Percentiles rank a stretch among this genome's conserved stretches.
phyloP scores from a whole-genome alignment of 2,113 vertebrate species.

The Ceyx cyanopectus region DNA sequence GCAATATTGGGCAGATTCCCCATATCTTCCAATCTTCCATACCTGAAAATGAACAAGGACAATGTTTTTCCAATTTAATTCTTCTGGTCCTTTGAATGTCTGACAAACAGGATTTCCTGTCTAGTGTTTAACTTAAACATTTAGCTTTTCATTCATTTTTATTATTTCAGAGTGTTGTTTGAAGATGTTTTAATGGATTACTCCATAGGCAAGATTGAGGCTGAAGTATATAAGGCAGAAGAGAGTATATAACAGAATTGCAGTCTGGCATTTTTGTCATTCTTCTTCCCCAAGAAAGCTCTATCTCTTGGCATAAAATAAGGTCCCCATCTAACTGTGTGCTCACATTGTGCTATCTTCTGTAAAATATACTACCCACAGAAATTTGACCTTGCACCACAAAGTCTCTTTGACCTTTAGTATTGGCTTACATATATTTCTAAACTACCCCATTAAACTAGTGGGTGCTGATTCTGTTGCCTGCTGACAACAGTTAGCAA shows the following conservation, averaged over 20 bases:
- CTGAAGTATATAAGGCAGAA: not conserved
- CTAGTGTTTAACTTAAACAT: not conserved
- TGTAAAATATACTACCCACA: not conserved
- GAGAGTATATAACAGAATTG: not conserved
- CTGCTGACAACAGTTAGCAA: not conserved
- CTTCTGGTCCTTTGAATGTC: not conserved
- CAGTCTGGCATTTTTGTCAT: not conserved
- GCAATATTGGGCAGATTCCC: not conserved
- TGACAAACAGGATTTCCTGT: not conserved
- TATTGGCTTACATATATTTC: not conserved
- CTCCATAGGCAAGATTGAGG: not conserved
- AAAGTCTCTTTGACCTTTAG: not conserved
- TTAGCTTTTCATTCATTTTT: not conserved
- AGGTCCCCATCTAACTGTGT: not conserved
- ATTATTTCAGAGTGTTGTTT: not conserved
- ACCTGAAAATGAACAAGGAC: not conserved
- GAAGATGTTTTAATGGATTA: not conserved
- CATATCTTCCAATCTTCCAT: not conserved
- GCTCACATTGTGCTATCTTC: not conserved
- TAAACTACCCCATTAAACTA: not conserved
- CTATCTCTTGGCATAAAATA: not conserved
- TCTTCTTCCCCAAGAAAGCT: not conserved
- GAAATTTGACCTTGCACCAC: not conserved
- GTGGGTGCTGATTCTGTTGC: not conserved
- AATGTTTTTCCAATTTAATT: not conserved